Base-by-base conservation (phyloP, 2,113 vertebrate genomes). In the Heterotilapia buettikoferi region DNA sequence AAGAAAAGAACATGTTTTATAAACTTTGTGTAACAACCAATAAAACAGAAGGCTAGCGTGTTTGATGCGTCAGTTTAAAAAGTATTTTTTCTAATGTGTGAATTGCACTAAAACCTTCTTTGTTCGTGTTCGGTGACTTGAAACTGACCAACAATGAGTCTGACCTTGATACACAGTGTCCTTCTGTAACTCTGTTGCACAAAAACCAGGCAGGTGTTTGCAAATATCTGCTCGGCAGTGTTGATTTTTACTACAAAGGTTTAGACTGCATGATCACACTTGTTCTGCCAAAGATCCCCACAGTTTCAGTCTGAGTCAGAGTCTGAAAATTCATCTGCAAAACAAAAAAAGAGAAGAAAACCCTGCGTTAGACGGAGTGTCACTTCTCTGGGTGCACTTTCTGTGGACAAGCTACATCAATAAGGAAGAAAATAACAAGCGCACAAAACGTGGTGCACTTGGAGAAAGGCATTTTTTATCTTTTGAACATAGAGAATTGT, bases 251-350 rank as follows among this genome's bases (percentile, higher is more conserved):
- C 50, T 18, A 13, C 53, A 78, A 21, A 31, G 19, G 21, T 38
- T 63, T 16, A 21, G 21, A 9, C 16, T 78, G 18, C 73, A 78
- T 13, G n/a, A 45, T 38, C 24, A 59, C 71, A 84, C 24, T 21
- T 53, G 66, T 19, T 13, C 89, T 53, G 84, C 45, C 36, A 40
- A 82, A 14, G 71, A 38, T 52, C 26, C 52, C 19, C 2, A 61
- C 11, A 63, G 76, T 73, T 89, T 99, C 95, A 98, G 90, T 99
- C 98, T 0, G 98, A 98, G 93, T 99, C 98, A 0, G 97, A 97
- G 92, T 98, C 95, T 0, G 97, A 98, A 86, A 94, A 92, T 5
- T 98, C 97, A 54, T 97, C 98, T 99, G 86, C 54, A 94, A 93
- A 90, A 92, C 56, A 89, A 94, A 84, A 88, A 94, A 82, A 90